phyloP scores from a whole-genome alignment of 92 coral and sea anemone genomes.

The Montipora capitata region DNA sequence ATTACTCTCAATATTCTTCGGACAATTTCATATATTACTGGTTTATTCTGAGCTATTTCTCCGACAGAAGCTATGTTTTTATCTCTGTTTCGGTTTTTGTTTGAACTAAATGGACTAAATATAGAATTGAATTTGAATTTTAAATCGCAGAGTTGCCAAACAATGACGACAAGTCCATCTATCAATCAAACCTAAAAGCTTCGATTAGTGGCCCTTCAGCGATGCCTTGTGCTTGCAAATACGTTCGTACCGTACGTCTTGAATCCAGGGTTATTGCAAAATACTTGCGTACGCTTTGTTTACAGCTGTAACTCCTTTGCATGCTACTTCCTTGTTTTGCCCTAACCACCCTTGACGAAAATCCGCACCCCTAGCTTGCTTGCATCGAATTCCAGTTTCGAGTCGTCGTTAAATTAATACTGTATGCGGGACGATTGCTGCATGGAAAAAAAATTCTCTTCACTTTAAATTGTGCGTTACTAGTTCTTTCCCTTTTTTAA shows the following conservation, averaged over 20 bases:
- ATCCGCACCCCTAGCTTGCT: too few species aligned
- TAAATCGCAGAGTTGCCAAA: conserved; percentile 35
- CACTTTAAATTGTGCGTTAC: background rate
- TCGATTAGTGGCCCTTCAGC: conserved; percentile 33
- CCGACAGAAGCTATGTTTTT: conserved; percentile 21
- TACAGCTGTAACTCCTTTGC: too few species aligned
- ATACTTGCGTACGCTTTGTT: background rate
- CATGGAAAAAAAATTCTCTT: too few species aligned
- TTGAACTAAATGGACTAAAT: conserved; percentile 51
- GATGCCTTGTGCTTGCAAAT: background rate
- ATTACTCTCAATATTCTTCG: too few species aligned
- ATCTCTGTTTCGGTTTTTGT: conserved; percentile 48
- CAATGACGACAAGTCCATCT: conserved; percentile 13
- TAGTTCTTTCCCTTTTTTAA: background rate
- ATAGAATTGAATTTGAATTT: conserved; percentile 37
- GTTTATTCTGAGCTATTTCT: background rate
- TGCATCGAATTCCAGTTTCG: background rate
- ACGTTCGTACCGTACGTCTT: background rate
- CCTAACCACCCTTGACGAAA: too few species aligned
- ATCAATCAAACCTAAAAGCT: conserved; percentile 26
- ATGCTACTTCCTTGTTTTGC: too few species aligned
- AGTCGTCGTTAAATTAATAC: background rate
- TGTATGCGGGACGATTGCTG: too few species aligned
- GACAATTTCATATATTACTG: background rate
- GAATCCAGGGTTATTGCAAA: conserved; percentile 17